Base-by-base conservation (phyloP, 1,140 invertebrate species). In the Trichonephila inaurata region DNA sequence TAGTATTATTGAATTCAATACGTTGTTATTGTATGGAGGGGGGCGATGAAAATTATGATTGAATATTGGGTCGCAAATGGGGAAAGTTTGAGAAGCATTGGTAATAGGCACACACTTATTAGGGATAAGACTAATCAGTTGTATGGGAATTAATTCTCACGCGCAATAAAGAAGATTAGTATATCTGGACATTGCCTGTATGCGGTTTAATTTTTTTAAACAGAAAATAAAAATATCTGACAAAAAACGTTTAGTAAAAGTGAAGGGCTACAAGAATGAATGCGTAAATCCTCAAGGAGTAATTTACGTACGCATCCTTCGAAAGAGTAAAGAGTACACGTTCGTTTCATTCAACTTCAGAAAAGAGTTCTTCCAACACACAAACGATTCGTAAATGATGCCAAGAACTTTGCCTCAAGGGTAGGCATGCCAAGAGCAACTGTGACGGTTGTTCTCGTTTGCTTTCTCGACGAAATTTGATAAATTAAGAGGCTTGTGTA, bases 241-340 rank as follows among this genome's bases (percentile, higher is more conserved):
- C 51, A 51, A 51, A 51, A 40, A 77, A 33, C 28, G 4, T 77
- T 77, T 28, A 16, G 28, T 77, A 19, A 40, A 77, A 77, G 28
- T 40, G 28, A 77, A 77, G 28, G 18, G 72, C 18, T 77, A 33
- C 14, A 77, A 77, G 72, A 77, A 77, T 77, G 28, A 77, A 40
- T 77, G 72, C 72, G 28, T 69, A 77, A 77, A 77, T 77, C 72
- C 33, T 77, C 72, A 77, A 77, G 28, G 72, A 77, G 72, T 77
- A 40, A 33, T 77, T 77, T 33, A 28, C 72, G 72, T 77, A 77
- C 72, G 28, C 72, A 40, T 77, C 33, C 28, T 77, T 51, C 0
- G 7, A 10, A 5, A 77, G 28, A 72, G 33, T 3, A 33, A 72
- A 28, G 16, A 40, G 28, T 40, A 28, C 72, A 77, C 12, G 72